phyloP scores from a whole-genome alignment of 1,140 invertebrate species.

The Ceratina calcarata region DNA sequence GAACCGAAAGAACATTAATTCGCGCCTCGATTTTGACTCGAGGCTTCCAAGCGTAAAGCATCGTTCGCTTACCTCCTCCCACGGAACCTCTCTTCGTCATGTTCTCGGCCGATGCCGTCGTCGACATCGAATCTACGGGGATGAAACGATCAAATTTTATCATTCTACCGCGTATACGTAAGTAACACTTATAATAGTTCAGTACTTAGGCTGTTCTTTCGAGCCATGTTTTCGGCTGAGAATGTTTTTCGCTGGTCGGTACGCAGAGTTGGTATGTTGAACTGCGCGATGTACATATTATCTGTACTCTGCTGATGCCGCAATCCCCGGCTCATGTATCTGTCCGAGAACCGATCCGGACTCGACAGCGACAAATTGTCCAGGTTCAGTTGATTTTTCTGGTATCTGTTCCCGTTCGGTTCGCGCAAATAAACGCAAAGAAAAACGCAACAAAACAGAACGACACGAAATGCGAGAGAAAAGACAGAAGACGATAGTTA shows the following conservation, averaged over 20 bases:
- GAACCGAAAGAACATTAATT: not conserved
- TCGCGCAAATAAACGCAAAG: too few species aligned
- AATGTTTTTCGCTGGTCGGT: slow-evolving; percentile 93
- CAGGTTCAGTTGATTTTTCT: slow-evolving; percentile 90
- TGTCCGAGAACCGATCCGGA: slow-evolving; percentile 83
- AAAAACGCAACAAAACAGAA: not conserved
- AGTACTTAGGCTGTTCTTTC: slow-evolving; percentile 89
- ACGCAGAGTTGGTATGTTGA: slow-evolving; percentile 91
- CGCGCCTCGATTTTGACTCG: too few species aligned
- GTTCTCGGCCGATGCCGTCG: slow-evolving; percentile 79
- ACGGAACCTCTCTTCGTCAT: slow-evolving; percentile 77
- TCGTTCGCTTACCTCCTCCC: slow-evolving; percentile 66
- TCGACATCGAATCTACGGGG: slow-evolving; percentile 74
- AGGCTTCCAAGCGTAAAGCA: too few species aligned
- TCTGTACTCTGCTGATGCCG: slow-evolving; percentile 92
- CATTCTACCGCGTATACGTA: not conserved
- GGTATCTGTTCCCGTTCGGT: slow-evolving; percentile 80
- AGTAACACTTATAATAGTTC: not conserved
- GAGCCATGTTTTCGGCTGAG: slow-evolving; percentile 92
- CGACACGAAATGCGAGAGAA: not conserved
- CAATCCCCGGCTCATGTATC: slow-evolving; percentile 81
- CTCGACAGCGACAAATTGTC: slow-evolving; percentile 89
- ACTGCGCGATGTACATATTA: slow-evolving; percentile 91
- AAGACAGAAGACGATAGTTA: not conserved
- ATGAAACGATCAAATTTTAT: slow-evolving; percentile 4